A percentile compares a stretch with the other conserved stretches of the same genome.
Evolutionary conservation across 2,797 vertebrate species (phyloP).

Genomic region (Syndactyla subalaris): DNA sequence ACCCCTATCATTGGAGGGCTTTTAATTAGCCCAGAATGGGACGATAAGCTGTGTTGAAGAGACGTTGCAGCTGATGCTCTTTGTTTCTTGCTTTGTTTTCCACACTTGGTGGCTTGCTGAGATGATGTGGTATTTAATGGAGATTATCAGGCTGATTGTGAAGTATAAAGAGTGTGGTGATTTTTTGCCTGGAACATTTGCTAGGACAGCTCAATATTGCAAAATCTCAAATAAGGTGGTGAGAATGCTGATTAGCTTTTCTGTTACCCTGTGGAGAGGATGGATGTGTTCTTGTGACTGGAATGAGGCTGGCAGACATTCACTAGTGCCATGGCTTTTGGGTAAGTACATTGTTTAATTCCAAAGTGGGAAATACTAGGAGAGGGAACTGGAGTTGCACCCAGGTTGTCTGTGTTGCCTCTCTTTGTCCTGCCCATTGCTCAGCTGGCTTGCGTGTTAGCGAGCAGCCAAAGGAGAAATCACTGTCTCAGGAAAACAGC

Average conservation of each 20-base stretch:
- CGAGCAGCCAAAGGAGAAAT: neutral
- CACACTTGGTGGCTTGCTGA: neutral
- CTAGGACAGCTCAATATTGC: neutral
- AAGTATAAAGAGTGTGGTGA: neutral
- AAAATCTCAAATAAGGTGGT: neutral
- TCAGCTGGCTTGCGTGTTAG: neutral
- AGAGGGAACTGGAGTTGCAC: neutral
- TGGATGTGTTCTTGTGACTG: neutral
- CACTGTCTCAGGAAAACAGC: neutral
- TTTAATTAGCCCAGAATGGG: neutral
- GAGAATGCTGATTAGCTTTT: neutral
- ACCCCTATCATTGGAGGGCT: neutral
- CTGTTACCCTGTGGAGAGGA: neutral
- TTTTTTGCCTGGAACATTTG: neutral
- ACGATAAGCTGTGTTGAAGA: neutral
- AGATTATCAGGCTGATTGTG: neutral
- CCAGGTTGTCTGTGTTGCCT: neutral
- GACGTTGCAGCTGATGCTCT: neutral
- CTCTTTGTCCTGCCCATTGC: neutral
- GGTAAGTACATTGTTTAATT: neutral
- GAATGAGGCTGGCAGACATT: neutral
- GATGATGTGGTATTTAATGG: neutral
- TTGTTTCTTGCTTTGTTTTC: neutral
- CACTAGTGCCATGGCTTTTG: neutral
- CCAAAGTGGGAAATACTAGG: neutral